A percentile compares a stretch with the other conserved stretches of the same genome.
Evolutionary conservation across 2,888 invertebrate genomes (phyloP).

Genomic region (Schizotus pectinicornis): DNA sequence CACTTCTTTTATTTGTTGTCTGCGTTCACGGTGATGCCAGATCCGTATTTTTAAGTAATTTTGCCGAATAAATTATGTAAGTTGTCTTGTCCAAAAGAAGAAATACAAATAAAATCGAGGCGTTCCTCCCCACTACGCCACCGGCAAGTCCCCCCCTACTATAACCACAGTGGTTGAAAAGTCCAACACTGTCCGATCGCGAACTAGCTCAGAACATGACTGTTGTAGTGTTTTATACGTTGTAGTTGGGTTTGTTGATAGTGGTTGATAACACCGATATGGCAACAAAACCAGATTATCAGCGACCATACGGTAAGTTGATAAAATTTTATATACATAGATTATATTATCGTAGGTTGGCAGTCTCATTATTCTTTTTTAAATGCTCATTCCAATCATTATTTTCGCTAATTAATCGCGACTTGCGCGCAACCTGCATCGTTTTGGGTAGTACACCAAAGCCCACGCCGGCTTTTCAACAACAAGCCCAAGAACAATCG

Average conservation of each 20-base stretch:
- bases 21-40: too few species aligned
- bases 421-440: background rate
- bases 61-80: background rate
- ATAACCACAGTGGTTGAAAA: constrained; percentile 13
- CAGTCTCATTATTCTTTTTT: constrained; percentile 19
- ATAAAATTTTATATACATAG: constrained; percentile 55
- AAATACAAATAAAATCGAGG: constrained; percentile 46
- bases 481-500: too few species aligned
- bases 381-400: constrained; percentile 7
- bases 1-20: too few species aligned
- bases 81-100: constrained; percentile 22
- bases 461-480: too few species aligned
- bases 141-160: constrained; percentile 18
- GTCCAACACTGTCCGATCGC: constrained; percentile 28
- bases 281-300: constrained; percentile 57
- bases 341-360: constrained; percentile 51
- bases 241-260: constrained; percentile 43
- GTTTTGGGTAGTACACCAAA: too few species aligned
- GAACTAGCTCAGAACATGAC: constrained; percentile 25
- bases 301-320: constrained; percentile 57
- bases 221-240: constrained; percentile 24
- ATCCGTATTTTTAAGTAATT: too few species aligned
- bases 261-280: constrained; percentile 55
- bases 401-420: background rate
- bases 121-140: constrained; percentile 45